phyloP scores from a whole-genome alignment of 2,888 invertebrate genomes.

The Dinocampus coccinellae region DNA sequence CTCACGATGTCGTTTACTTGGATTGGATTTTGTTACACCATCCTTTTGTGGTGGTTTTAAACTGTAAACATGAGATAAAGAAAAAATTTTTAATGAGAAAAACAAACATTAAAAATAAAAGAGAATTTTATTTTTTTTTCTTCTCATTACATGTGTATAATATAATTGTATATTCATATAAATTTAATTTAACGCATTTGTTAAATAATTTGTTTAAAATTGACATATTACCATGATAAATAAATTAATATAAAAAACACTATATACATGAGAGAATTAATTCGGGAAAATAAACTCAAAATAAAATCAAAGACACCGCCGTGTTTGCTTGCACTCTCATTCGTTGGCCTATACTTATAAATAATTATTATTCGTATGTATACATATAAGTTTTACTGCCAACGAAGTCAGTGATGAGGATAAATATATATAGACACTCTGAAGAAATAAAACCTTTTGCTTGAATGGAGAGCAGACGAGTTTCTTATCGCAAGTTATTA shows the following conservation, averaged over 20 bases:
- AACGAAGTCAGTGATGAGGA: slow-evolving; percentile 20
- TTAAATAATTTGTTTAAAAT: slow-evolving; percentile 33
- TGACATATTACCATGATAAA: slow-evolving; percentile 48
- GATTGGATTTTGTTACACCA: slow-evolving; percentile 96
- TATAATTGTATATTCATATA: background rate
- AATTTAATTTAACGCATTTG: background rate
- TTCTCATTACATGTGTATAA: slow-evolving; percentile 1
- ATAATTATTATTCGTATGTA: slow-evolving; percentile 58
- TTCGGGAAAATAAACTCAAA: slow-evolving; percentile 13
- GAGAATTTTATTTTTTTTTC: background rate
- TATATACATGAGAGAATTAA: slow-evolving; percentile 22
- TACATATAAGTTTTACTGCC: slow-evolving; percentile 49
- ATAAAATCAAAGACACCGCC: slow-evolving; percentile 56
- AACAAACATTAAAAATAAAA: background rate
- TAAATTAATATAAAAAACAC: slow-evolving; percentile 39
- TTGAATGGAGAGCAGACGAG: slow-evolving; percentile 41
- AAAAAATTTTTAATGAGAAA: background rate
- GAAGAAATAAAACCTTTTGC: slow-evolving; percentile 3
- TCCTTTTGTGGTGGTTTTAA: slow-evolving; percentile 95
- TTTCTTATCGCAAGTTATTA: slow-evolving; percentile 54
- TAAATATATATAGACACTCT: background rate
- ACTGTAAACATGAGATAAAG: slow-evolving; percentile 72
- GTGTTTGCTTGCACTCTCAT: slow-evolving; percentile 44
- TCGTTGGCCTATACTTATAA: slow-evolving; percentile 53
- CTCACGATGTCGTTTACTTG: slow-evolving; percentile 98